Evolutionary conservation across 1,140 invertebrate species (phyloP).

Genomic region (Contarinia nasturtii): DNA sequence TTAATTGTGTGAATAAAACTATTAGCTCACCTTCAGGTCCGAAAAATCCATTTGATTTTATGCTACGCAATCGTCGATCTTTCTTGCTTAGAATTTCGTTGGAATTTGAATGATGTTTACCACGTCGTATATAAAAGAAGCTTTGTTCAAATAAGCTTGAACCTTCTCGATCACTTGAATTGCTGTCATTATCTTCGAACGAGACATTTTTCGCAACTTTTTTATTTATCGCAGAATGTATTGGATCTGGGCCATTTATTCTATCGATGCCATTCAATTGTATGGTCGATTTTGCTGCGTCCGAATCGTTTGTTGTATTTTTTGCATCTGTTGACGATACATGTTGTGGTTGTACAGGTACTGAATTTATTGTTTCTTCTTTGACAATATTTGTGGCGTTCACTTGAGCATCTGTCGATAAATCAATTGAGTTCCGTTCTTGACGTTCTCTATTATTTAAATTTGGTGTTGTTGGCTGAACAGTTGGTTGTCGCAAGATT

Average conservation of each 20-base stretch:
- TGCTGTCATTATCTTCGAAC: conserved; percentile 1
- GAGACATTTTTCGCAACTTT: conserved; percentile 1
- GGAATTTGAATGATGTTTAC: neutral
- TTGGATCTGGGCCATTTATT: neutral
- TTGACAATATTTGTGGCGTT: neutral
- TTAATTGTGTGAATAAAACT: too few species aligned
- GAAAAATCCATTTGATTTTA: neutral
- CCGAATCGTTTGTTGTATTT: neutral
- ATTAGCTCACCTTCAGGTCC: neutral
- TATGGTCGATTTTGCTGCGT: too few species aligned
- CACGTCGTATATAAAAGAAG: neutral
- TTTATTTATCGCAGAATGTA: neutral
- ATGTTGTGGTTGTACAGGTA: neutral
- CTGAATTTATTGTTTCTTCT: neutral
- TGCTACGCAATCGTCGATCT: neutral
- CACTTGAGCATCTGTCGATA: neutral
- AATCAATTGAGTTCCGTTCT: neutral
- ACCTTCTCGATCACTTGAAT: neutral
- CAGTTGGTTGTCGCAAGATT: conserved; percentile 4
- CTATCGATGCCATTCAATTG: too few species aligned
- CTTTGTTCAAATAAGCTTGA: neutral
- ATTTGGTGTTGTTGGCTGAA: neutral
- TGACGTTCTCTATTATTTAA: neutral
- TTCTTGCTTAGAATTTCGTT: neutral
- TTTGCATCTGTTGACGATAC: neutral